Conservation (phyloP, 2,888 invertebrate species). For the Drosophila tripunctata region DNA sequence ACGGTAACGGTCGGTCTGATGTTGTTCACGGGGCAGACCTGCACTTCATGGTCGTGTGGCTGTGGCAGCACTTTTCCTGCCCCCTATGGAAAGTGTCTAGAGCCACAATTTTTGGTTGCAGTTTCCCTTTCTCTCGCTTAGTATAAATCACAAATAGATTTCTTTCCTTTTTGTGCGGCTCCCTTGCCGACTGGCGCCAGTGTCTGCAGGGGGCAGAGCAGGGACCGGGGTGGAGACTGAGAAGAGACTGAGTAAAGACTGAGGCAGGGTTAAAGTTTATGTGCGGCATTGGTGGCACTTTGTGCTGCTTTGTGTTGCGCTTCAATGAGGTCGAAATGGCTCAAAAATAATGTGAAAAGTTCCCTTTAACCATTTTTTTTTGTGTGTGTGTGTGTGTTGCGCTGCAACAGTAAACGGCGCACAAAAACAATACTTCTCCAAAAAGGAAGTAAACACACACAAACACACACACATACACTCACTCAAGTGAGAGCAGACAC, state of each 20-base stretch:
- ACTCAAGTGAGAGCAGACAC: slow-evolving; percentile 4
- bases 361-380: slow-evolving; percentile 69
- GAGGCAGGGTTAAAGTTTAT: slow-evolving; percentile 40
- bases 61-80: slow-evolving; percentile 15
- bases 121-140: slow-evolving; percentile 24
- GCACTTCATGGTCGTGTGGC: slow-evolving; percentile 65
- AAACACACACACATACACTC: slow-evolving; percentile 3
- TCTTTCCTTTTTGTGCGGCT: slow-evolving; percentile 45
- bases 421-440: slow-evolving; percentile 52
- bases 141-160: slow-evolving; percentile 79
- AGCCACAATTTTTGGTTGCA: slow-evolving; percentile 60
- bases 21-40: slow-evolving; percentile 33
- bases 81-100: not conserved
- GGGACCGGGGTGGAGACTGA: too few relatives aligned
- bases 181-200: slow-evolving; percentile 52
- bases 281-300: slow-evolving; percentile 71
- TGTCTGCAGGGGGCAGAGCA: not conserved
- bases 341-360: slow-evolving; percentile 80
- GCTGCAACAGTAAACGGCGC: slow-evolving; percentile 35
- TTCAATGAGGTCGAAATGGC: slow-evolving; percentile 81
- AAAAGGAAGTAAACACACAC: slow-evolving; percentile 17
- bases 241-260: not conserved
- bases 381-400: not conserved
- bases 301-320: slow-evolving; percentile 77
- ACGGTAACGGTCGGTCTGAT: too few relatives aligned